Conservation (phyloP, 2,113 vertebrate species). For the Rhinichthys klamathensis region DNA sequence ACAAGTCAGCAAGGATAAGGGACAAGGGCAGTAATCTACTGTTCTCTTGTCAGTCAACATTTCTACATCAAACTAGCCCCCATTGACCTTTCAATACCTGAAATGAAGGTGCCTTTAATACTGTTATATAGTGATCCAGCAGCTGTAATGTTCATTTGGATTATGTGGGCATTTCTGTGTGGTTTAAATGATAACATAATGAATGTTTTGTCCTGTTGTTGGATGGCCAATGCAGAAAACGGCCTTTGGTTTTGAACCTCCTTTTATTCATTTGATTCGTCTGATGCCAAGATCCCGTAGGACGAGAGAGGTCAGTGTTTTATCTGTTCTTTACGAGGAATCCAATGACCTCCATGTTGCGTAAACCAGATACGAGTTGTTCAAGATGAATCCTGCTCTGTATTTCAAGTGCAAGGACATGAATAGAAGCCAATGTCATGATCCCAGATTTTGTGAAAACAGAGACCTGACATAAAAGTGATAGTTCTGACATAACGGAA, state of each 20-base stretch:
- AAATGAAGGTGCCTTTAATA: slow-evolving; percentile 19
- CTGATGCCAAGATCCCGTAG: slow-evolving; percentile 39
- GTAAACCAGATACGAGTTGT: slow-evolving; percentile 40
- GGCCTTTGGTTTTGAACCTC: not conserved
- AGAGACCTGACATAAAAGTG: slow-evolving; percentile 1
- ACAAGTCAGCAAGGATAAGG: not conserved
- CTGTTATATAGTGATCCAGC: not conserved
- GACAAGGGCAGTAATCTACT: not conserved
- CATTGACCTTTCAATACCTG: not conserved
- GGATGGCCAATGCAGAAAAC: not conserved
- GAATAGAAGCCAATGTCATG: slow-evolving; percentile 9
- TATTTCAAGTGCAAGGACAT: slow-evolving; percentile 25
- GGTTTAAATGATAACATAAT: not conserved
- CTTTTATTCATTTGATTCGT: slow-evolving; percentile 11
- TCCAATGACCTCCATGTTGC: slow-evolving; percentile 40
- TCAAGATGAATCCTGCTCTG: slow-evolving; percentile 22
- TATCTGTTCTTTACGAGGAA: slow-evolving; percentile 46
- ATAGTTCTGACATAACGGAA: not conserved
- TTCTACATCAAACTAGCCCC: not conserved
- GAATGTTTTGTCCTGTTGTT: slow-evolving; percentile 5
- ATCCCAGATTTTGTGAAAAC: slow-evolving; percentile 15
- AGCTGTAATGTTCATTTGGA: not conserved
- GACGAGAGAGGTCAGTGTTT: slow-evolving; percentile 40
- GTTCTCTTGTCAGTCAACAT: not conserved
- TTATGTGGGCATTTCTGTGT: not conserved